Evolutionary conservation across 1,140 invertebrate genomes (phyloP).

Genomic region (Acromyrmex echinatior): DNA sequence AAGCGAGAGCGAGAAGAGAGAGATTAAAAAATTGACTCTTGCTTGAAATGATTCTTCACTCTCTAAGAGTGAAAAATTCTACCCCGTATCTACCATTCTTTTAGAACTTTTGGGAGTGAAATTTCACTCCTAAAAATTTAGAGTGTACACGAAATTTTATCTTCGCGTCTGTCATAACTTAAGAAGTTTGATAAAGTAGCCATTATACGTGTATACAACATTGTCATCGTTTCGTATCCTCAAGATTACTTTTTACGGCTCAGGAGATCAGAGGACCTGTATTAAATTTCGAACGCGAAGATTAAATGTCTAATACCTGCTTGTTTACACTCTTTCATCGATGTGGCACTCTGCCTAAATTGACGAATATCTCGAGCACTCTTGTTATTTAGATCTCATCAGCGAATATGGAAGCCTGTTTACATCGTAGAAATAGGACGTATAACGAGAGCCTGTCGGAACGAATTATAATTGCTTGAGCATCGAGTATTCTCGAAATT

Average conservation of each 20-base stretch:
- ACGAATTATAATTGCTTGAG: neutral
- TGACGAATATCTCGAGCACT: neutral
- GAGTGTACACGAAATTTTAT: neutral
- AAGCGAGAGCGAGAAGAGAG: no score
- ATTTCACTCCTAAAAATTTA: no score
- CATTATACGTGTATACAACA: neutral
- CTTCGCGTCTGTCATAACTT: neutral
- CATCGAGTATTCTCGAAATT: constrained; percentile 20
- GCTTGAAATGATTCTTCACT: no score
- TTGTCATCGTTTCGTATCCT: neutral
- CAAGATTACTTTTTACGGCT: constrained; percentile 20
- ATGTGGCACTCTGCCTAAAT: constrained; percentile 24
- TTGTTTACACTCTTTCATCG: constrained; percentile 19
- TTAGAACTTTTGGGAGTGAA: no score
- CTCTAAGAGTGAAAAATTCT: no score
- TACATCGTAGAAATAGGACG: neutral
- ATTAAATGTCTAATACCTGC: constrained; percentile 29
- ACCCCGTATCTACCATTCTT: no score
- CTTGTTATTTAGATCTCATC: neutral
- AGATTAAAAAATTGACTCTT: no score
- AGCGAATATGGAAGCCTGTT: neutral
- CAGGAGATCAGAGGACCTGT: neutral
- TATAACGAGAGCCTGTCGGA: neutral
- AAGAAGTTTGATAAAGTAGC: neutral
- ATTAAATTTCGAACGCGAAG: constrained; percentile 37